phyloP scores from a whole-genome alignment of 1,140 invertebrate species.

The Dreissena polymorpha region DNA sequence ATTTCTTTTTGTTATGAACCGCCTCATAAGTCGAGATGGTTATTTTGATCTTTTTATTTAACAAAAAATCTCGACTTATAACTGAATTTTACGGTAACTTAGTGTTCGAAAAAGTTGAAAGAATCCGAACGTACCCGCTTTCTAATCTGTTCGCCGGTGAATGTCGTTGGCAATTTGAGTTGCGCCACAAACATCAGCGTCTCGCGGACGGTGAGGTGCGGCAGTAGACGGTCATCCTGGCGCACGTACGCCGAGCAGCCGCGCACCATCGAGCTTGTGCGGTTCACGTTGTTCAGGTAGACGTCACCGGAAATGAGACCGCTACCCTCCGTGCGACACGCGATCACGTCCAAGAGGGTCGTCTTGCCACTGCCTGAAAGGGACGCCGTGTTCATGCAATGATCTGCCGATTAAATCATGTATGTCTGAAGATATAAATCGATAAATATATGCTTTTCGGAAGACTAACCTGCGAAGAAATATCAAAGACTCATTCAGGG shows the following conservation, averaged over 20 bases:
- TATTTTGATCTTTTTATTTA: too few relatives aligned
- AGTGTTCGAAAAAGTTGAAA: too few relatives aligned
- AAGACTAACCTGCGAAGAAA: too few relatives aligned
- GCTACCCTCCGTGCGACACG: slow-evolving; percentile 60
- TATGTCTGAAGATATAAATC: too few relatives aligned
- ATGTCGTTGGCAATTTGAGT: slow-evolving; percentile 70
- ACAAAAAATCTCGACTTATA: too few relatives aligned
- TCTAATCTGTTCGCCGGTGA: slow-evolving; percentile 58
- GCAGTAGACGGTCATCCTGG: slow-evolving; percentile 74
- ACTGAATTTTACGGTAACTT: too few relatives aligned
- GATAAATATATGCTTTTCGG: too few relatives aligned
- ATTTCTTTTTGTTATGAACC: too few relatives aligned
- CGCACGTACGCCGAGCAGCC: slow-evolving; percentile 71
- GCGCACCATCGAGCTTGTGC: slow-evolving; percentile 65
- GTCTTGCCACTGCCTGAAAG: slow-evolving; percentile 74
- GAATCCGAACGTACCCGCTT: slow-evolving; percentile 58
- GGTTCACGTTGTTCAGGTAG: slow-evolving; percentile 65
- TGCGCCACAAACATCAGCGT: slow-evolving; percentile 76
- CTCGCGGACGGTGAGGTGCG: slow-evolving; percentile 71
- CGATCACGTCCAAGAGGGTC: slow-evolving; percentile 72
- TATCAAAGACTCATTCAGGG: too few relatives aligned
- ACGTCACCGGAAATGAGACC: slow-evolving; percentile 66
- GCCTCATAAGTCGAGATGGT: too few relatives aligned
- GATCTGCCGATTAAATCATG: too few relatives aligned
- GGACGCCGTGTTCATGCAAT: too few relatives aligned